Percentiles rank a stretch among this genome's conserved stretches.
These are phyloP conservation scores for Oncopeltus fasciatus DNA, from an alignment of 1,140 invertebrate species.

Conservation along the genomic window DNA sequence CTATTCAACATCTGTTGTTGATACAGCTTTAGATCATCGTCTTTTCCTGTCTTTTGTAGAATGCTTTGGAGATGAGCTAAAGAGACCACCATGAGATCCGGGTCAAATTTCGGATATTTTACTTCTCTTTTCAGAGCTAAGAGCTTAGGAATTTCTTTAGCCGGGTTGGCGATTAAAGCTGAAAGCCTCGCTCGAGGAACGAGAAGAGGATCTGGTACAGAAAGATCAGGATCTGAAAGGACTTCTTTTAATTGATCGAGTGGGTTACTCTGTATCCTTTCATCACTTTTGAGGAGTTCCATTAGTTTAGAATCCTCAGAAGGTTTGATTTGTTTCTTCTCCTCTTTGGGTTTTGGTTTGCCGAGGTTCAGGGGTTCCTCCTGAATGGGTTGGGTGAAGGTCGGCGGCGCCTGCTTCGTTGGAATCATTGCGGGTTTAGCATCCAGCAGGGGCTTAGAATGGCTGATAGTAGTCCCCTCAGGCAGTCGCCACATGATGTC, in stretches of 20 bases:
- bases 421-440: slow-evolving; percentile 1
- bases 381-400: slow-evolving; percentile 33
- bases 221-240: slow-evolving; percentile 47
- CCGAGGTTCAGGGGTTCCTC: slow-evolving; percentile 50
- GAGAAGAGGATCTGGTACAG: slow-evolving; percentile 62
- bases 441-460: slow-evolving; percentile 11
- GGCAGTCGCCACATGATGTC: slow-evolving; percentile 19
- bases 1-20: slow-evolving; percentile 20
- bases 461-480: slow-evolving; percentile 18
- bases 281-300: slow-evolving; percentile 32
- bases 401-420: slow-evolving; percentile 13
- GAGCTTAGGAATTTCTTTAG: slow-evolving; percentile 56
- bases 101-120: slow-evolving; percentile 54
- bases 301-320: slow-evolving; percentile 25
- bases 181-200: slow-evolving; percentile 59
- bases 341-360: slow-evolving; percentile 28
- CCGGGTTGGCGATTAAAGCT: slow-evolving; percentile 52
- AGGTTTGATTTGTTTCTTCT: slow-evolving; percentile 29
- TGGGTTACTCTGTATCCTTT: slow-evolving; percentile 39
- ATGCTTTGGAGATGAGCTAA: slow-evolving; percentile 60
- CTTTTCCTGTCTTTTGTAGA: slow-evolving; percentile 30
- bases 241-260: slow-evolving; percentile 54
- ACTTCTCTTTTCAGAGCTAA: slow-evolving; percentile 51
- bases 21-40: slow-evolving; percentile 23
- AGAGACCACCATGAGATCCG: slow-evolving; percentile 62